A percentile compares a stretch with the other conserved stretches of the same genome.
Conservation (phyloP, 1,140 invertebrate genomes). For the Dendrolimus punctatus region DNA sequence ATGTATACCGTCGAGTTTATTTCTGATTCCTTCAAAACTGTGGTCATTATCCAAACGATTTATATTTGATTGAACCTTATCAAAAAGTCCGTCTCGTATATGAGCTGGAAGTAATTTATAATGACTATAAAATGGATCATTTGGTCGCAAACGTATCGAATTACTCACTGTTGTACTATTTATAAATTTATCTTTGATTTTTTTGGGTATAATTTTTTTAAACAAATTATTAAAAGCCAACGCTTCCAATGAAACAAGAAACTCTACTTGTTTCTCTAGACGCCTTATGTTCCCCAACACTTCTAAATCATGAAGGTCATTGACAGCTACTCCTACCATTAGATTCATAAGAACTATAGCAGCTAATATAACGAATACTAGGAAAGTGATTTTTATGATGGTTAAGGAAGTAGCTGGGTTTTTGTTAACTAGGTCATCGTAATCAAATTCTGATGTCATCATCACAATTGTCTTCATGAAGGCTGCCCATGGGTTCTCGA, state of each 20-base stretch:
- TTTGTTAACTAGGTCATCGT: conserved; percentile 52
- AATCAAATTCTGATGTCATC: conserved; percentile 75
- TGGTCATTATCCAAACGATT: conserved; percentile 40
- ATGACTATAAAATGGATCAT: conserved; percentile 13
- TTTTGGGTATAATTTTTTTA: conserved; percentile 8
- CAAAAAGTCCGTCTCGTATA: conserved; percentile 46
- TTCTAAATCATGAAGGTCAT: conserved; percentile 75
- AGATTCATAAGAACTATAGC: conserved; percentile 78
- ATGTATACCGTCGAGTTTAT: conserved; percentile 46
- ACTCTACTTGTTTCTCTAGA: conserved; percentile 60
- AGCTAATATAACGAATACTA: conserved; percentile 74
- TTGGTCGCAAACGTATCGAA: conserved; percentile 1
- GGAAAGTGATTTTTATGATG: conserved; percentile 72
- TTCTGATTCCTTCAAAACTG: conserved; percentile 30
- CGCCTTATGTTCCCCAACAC: conserved; percentile 66
- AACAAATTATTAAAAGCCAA: conserved; percentile 50
- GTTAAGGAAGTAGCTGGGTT: conserved; percentile 38
- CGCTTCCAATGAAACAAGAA: conserved; percentile 55
- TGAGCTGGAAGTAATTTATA: conserved; percentile 35
- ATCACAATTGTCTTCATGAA: conserved; percentile 72
- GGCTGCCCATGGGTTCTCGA: conserved; percentile 60
- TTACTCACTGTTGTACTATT: background rate
- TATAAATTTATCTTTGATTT: background rate
- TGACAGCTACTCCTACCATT: conserved; percentile 76
- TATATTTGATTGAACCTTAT: conserved; percentile 45